Evolutionary conservation across 2,797 vertebrate species (phyloP), one percentile per base, ranked within the genome.

Genomic region (Botia kubotai): DNA sequence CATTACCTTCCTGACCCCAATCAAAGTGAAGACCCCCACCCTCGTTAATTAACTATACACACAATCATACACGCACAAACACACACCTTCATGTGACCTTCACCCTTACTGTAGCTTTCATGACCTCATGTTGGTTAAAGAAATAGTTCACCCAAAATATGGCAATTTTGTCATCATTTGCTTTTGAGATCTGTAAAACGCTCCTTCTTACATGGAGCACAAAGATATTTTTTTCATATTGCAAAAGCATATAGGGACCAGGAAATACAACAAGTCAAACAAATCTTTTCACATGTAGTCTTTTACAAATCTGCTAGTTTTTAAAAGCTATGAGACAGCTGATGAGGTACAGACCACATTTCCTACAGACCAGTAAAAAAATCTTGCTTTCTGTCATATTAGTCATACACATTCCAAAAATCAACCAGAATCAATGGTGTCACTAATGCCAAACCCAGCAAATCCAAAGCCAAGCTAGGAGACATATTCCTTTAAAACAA

Each of bases 1-100:
- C 60, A 73, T 73, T 80, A 62, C 63, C 43, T 72, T 80, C 39
- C 23, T 77, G 58, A 80, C 63, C 60, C 33, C 33, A 80, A 77
- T 77, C 78, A 84, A 19, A 66, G 8, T 36, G 46, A 75, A 76
- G 48, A 60, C 17, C 33, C 4, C n/a, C 10, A n/a, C 10, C 16
- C 29, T 43, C 1, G 26, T 58, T 63, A 71, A 75, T 46, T 50
- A 76, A 33, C 46, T 23, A 36, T 14, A 57, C 23, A 12, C 68
- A n/a, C 33, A 21, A 21, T 12, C 57, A 60, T 7, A 33, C 67
- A 62, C 6, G 6, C 23, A 53, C 33, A 55, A 16, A 8, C 50
- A 33, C 21, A 55, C 33, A 72, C 17, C 72, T 63, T 16, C 3
- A 19, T 16, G 21, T 66, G 74, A 48, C 63, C 63, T 43, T 77